Conservation (phyloP, 2,888 invertebrate species). For the Hypercompe scribonia region DNA sequence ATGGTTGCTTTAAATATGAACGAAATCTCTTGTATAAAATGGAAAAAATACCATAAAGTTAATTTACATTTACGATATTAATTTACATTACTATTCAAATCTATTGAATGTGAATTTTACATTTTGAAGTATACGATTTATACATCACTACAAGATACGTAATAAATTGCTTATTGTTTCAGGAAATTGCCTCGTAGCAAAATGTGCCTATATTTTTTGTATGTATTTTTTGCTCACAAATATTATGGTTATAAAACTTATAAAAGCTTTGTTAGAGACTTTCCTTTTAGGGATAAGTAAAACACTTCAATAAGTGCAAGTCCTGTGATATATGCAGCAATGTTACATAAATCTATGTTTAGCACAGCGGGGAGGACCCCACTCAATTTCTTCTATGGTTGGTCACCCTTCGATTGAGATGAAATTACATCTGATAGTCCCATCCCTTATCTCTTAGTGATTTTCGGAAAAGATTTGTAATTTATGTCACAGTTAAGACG, state of each 20-base stretch:
- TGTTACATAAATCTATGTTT: constrained; percentile 65
- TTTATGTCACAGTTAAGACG: constrained; percentile 48
- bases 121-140: background rate
- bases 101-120: background rate
- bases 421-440: constrained; percentile 73
- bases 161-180: background rate
- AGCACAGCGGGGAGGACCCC: constrained; percentile 62
- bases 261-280: background rate
- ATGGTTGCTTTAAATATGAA: too few species aligned
- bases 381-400: constrained; percentile 69
- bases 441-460: constrained; percentile 64
- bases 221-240: background rate
- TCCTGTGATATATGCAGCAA: constrained; percentile 45
- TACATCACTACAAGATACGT: background rate
- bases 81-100: too few species aligned
- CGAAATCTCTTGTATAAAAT: background rate
- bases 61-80: background rate
- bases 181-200: background rate
- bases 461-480: constrained; percentile 54
- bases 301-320: constrained; percentile 47
- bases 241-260: background rate
- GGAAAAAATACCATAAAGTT: background rate
- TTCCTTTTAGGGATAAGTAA: constrained; percentile 28
- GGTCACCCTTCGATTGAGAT: constrained; percentile 72
- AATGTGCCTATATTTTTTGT: background rate